These are phyloP conservation scores for Diplazon laetatorius DNA, from an alignment of 2,888 invertebrate species.

Conservation along the genomic window DNA sequence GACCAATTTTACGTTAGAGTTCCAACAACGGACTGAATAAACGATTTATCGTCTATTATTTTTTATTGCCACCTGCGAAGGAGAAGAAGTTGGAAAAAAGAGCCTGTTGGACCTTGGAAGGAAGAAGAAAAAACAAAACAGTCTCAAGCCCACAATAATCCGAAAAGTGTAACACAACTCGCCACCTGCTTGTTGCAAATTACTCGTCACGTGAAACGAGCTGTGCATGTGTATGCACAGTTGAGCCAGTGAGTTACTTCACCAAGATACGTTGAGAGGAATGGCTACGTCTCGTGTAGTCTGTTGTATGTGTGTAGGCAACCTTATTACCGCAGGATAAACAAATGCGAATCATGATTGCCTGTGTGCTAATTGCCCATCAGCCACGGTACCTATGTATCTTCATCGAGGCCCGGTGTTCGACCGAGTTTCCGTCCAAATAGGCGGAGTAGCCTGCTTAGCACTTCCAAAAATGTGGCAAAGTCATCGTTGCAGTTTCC, in stretches of 20 bases:
- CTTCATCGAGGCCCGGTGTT: slow-evolving; percentile 20
- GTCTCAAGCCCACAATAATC: slow-evolving; percentile 46
- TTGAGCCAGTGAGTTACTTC: slow-evolving; percentile 47
- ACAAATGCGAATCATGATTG: slow-evolving; percentile 59
- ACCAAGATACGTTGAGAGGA: no score
- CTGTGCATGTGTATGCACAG: slow-evolving; percentile 41
- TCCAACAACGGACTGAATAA: slow-evolving; percentile 37
- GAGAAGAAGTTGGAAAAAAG: slow-evolving; percentile 3
- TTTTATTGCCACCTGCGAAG: slow-evolving; percentile 10
- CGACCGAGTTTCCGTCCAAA: slow-evolving; percentile 4
- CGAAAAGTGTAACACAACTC: slow-evolving; percentile 46
- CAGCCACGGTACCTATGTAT: slow-evolving; percentile 53
- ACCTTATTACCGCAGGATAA: slow-evolving; percentile 8
- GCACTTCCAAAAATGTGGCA: slow-evolving; percentile 17
- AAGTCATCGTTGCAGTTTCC: slow-evolving; percentile 12
- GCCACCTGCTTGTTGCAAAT: slow-evolving; percentile 54
- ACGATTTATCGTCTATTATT: slow-evolving; percentile 52
- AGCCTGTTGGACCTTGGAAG: no score
- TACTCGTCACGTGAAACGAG: slow-evolving; percentile 30
- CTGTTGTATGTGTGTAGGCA: slow-evolving; percentile 24
- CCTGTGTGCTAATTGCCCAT: slow-evolving; percentile 59
- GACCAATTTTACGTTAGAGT: slow-evolving; percentile 11
- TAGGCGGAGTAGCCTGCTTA: slow-evolving; percentile 29
- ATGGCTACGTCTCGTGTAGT: no score
- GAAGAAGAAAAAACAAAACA: no score